Evolutionary conservation across 2,113 vertebrate species (phyloP), one percentile per base, ranked within the genome.

Genomic region (Ibidorhyncha struthersii): DNA sequence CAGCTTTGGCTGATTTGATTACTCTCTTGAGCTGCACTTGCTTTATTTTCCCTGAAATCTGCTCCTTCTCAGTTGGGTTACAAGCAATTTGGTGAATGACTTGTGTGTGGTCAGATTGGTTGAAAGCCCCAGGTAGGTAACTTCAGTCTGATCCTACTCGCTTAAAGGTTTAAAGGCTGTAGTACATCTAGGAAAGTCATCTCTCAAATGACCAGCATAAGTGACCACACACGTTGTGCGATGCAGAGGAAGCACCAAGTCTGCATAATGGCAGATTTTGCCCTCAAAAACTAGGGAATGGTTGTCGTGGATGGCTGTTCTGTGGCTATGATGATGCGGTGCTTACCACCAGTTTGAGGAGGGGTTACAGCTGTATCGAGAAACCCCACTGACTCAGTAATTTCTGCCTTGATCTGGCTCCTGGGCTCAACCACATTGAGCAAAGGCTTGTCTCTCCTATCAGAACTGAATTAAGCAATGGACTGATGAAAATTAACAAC

Each of bases 211-310:
- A 49, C 16, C 40, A 41, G 70, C 16, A 23, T 58, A 49, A 78
- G 65, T 38, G 41, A 58, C 30, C 32, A 40, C 30, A 50, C 27
- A 12, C 1, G 1, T 5, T 30, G 17, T 38, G 43, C 0, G 0
- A 10, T 61, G n/a, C 66, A 56, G 40, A 90, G 11, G 50, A 80
- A 80, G 10, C 30, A 25, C 66, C 55, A 5, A 4, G 20, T 32
- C 38, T 87, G 26, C 40, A 8, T 22, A 16, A 53, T 40, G 45
- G 19, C 41, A 81, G 50, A 66, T 70, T 89, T 69, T 73, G 8
- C 29, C 38, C 66, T 89, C 36, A 73, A 23, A 83, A 74, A 25
- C 14, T 19, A 52, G 13, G 21, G 16, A 69, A 9, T 56, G 32
- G 18, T 70, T 86, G 32, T 36, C 79, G 21, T 80, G 9, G 14